A percentile compares a stretch with the other conserved stretches of the same genome.
Conservation (phyloP, 2,888 invertebrate species). For the Diarsia rubi region DNA sequence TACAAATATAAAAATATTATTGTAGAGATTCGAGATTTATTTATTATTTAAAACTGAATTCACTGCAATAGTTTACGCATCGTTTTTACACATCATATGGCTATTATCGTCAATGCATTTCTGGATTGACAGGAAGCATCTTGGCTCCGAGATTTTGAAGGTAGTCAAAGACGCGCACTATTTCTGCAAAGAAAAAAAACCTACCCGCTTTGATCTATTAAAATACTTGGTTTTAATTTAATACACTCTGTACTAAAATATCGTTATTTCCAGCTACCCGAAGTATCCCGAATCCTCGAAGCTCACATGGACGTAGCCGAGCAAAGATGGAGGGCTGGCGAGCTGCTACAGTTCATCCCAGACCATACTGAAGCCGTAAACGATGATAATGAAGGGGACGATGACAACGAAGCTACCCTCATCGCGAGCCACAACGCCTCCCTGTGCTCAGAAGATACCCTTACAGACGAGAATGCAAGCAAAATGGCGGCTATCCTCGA, state of each 20-base stretch:
- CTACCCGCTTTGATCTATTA: neutral
- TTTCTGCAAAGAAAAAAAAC: neutral
- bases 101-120: neutral
- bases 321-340: conserved; percentile 79
- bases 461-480: conserved; percentile 76
- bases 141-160: neutral
- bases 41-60: neutral
- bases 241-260: neutral
- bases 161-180: neutral
- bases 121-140: neutral
- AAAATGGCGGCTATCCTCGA: conserved; percentile 58
- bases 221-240: too few relatives aligned
- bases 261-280: conserved; percentile 77
- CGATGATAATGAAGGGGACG: conserved; percentile 63
- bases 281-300: conserved; percentile 84
- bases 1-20: neutral
- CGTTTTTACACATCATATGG: neutral
- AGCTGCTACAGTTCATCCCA: conserved; percentile 71
- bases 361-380: conserved; percentile 63
- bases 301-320: conserved; percentile 83
- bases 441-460: conserved; percentile 80
- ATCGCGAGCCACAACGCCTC: conserved; percentile 77
- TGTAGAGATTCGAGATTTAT: neutral
- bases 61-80: neutral
- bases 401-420: conserved; percentile 80